Conservation (phyloP, 2,113 vertebrate genomes). For the Pelecanoides urinatrix region DNA sequence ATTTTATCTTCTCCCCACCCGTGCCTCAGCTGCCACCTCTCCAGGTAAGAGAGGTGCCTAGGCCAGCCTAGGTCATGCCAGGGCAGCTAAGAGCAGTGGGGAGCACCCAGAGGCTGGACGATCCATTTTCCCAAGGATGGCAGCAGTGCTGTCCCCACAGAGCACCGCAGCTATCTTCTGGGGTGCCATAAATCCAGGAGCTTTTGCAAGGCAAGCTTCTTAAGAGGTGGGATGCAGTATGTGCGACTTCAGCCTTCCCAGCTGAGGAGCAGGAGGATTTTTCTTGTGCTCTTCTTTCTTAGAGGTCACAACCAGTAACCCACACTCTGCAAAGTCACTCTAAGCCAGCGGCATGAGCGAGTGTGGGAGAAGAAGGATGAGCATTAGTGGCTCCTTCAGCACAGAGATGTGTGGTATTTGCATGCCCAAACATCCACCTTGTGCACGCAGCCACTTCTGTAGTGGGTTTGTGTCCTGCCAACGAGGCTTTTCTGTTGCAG, state of each 20-base stretch:
- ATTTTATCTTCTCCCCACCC: not conserved
- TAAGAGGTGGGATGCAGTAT: not conserved
- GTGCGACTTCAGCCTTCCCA: not conserved
- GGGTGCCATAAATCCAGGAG: not conserved
- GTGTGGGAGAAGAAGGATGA: not conserved
- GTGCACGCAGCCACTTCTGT: not conserved
- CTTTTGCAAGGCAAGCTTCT: not conserved
- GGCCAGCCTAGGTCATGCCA: not conserved
- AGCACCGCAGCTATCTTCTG: not conserved
- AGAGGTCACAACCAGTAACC: not conserved
- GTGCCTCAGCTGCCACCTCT: not conserved
- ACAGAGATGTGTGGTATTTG: not conserved
- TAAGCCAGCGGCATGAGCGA: not conserved
- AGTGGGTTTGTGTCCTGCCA: not conserved
- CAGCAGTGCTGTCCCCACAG: not conserved
- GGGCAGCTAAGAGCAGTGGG: not conserved
- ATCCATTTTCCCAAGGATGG: not conserved
- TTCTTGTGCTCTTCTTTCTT: not conserved
- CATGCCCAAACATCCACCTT: not conserved
- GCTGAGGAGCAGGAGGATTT: not conserved
- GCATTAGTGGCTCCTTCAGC: not conserved
- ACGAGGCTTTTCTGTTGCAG: not conserved
- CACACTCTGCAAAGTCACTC: not conserved
- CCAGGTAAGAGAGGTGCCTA: not conserved
- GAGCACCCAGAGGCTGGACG: not conserved